Evolutionary conservation across 2,113 vertebrate species (phyloP).

Genomic region (Parus major): DNA sequence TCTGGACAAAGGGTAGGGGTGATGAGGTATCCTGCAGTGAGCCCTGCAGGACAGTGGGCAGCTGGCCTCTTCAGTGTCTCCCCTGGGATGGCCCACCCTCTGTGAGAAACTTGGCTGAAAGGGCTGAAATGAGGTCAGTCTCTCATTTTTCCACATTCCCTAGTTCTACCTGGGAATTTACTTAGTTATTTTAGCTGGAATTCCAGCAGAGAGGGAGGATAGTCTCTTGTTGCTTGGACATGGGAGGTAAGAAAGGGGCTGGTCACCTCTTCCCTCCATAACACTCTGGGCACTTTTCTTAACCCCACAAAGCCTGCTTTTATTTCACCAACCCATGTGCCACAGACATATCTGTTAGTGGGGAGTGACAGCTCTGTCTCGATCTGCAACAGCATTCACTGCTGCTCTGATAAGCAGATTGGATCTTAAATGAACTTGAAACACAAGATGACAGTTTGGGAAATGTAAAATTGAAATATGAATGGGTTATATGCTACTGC

Average conservation of each 20-base stretch:
- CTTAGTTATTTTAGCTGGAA: not conserved
- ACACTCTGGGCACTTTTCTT: not conserved
- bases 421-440: constrained; percentile 61
- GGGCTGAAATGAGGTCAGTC: not conserved
- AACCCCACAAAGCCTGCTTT: not conserved
- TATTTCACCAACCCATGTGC: not conserved
- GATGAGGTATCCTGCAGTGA: not conserved
- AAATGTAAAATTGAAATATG: constrained; percentile 63
- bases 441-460: constrained; percentile 55
- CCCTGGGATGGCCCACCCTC: not conserved
- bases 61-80: not conserved
- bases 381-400: not conserved
- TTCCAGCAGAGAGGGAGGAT: not conserved
- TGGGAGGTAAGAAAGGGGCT: not conserved
- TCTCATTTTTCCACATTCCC: not conserved
- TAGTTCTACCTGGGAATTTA: not conserved
- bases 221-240: not conserved
- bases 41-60: no score
- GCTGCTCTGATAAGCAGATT: constrained; percentile 43
- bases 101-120: not conserved
- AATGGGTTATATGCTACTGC: constrained; percentile 41
- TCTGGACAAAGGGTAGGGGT: not conserved
- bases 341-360: not conserved
- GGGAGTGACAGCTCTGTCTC: not conserved
- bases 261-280: not conserved